phyloP scores from a whole-genome alignment of 2,888 invertebrate species.

The Mamestra brassicae region DNA sequence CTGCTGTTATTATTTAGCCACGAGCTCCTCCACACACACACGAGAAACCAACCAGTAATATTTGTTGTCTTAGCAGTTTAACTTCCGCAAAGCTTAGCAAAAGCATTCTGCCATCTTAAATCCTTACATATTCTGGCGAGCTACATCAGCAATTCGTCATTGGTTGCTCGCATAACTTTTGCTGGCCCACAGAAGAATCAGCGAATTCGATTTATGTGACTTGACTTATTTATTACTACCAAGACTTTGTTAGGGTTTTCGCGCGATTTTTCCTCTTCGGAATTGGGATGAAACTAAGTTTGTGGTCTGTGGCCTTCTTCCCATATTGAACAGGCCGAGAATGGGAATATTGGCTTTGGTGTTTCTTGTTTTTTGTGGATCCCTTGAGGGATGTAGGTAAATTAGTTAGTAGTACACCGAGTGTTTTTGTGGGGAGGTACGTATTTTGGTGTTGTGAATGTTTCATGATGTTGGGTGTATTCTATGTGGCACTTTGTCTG shows the following conservation, averaged over 20 bases:
- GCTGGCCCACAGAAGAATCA: slow-evolving; percentile 78
- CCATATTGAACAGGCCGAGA: slow-evolving; percentile 48
- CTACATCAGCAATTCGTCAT: slow-evolving; percentile 77
- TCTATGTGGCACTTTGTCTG: neutral
- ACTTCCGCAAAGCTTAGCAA: slow-evolving; percentile 12
- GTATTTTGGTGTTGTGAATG: neutral
- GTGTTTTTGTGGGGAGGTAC: neutral
- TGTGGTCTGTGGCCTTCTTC: slow-evolving; percentile 25
- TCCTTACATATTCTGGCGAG: slow-evolving; percentile 1
- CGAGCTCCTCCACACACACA: too few relatives aligned
- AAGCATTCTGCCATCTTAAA: slow-evolving; percentile 21
- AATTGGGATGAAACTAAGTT: slow-evolving; percentile 52
- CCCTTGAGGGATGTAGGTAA: slow-evolving; percentile 23
- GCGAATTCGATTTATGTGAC: slow-evolving; percentile 80
- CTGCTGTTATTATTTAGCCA: too few relatives aligned
- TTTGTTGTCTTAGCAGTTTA: neutral
- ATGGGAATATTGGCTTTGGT: slow-evolving; percentile 30
- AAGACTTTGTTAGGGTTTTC: slow-evolving; percentile 47
- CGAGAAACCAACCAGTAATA: neutral
- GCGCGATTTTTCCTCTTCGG: slow-evolving; percentile 45
- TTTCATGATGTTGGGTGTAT: neutral
- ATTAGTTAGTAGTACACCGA: slow-evolving; percentile 26
- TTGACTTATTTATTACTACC: slow-evolving; percentile 71
- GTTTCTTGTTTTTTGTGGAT: slow-evolving; percentile 25
- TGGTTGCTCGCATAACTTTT: slow-evolving; percentile 78